phyloP scores from a whole-genome alignment of 2,113 vertebrate genomes.

The Cephalopterus ornatus region DNA sequence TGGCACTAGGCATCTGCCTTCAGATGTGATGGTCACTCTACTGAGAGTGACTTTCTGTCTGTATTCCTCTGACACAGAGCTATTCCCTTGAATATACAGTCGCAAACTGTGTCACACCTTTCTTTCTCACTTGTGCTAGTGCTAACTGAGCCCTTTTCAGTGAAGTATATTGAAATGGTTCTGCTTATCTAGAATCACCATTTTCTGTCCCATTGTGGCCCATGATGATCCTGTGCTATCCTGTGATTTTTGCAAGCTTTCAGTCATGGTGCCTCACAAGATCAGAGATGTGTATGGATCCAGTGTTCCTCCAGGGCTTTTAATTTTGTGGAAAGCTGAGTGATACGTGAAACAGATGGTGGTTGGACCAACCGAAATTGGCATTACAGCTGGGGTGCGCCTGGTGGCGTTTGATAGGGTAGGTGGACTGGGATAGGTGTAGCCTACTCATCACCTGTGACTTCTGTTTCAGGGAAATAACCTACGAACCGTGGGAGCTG shows the following conservation, averaged over 20 bases:
- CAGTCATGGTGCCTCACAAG: background rate
- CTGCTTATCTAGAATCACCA: background rate
- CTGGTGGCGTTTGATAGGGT: background rate
- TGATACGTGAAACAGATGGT: accelerated
- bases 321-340: background rate
- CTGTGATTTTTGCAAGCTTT: background rate
- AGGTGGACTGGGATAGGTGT: background rate
- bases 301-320: background rate
- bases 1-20: background rate
- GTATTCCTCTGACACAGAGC: background rate
- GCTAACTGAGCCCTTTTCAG: background rate
- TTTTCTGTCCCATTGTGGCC: accelerated
- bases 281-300: background rate
- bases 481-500: constrained; percentile 80
- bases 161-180: background rate
- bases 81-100: background rate
- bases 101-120: background rate
- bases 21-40: background rate
- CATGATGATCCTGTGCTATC: background rate
- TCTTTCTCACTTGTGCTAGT: background rate
- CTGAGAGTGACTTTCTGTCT: background rate
- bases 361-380: background rate
- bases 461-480: constrained; percentile 87
- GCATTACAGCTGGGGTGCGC: background rate
- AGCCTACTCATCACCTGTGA: background rate